Base-by-base conservation (phyloP, 2,797 vertebrate species). In the Sebastes umbrosus region DNA sequence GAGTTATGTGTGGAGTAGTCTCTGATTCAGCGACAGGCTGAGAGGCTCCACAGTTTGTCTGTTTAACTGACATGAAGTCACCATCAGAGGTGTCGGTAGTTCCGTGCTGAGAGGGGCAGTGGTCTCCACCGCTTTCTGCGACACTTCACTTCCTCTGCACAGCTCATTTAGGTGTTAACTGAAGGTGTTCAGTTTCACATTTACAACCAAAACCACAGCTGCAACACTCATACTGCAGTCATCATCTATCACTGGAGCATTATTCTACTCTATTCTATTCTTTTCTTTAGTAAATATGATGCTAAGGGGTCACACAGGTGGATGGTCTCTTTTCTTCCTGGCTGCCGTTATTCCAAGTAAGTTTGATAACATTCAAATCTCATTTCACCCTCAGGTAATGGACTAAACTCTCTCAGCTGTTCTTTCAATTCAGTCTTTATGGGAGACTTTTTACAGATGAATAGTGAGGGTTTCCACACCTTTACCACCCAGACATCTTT, bases 271-370 rank as follows among this genome's bases (percentile, higher is more conserved):
- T 4, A 1, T 27, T 69, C 8, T 76, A 0, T 57, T 73, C 13
- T 65, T 20, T 20, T 69, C 24, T 78, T 7, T 25, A 27, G 3
- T 9, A 10, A 60, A 22, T 3, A 85, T 69, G 67, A 63, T 54
- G 80, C 31, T 18, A 0, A 36, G 14, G 14, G 3, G 1, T 66
- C 54, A 13, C 10, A 6, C 1, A 2, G 20, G 36, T 2, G 52
- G 29, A 52, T 79, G 79, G 69, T 14, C 12, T 46, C 27, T 88
- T n/a, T 16, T 91, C 55, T 11, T 94, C 36, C 60, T 93, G 57
- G 70, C 78, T 72, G 78, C 80, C 74, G 1, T 85, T 1, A 11
- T 90, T 76, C 31, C 86, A 34, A 91, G 92, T 93, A 43, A 69
- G 85, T 73, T 39, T 62, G 22, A 69, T 22, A 3, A 65, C 14